phyloP scores from a whole-genome alignment of 2,113 vertebrate genomes.

The Muntiacus muntjak region DNA sequence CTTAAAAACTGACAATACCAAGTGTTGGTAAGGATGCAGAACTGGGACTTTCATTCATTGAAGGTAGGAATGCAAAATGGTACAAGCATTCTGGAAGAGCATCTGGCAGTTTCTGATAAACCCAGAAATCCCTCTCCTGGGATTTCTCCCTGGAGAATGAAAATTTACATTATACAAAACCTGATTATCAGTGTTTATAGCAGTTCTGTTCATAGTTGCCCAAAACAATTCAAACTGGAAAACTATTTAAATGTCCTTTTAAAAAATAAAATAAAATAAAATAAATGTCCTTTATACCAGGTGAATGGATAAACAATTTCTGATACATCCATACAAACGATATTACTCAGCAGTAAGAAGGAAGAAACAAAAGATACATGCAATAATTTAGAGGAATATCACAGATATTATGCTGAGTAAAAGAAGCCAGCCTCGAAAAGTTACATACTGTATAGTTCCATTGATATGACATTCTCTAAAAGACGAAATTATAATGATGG shows the following conservation, averaged over 20 bases:
- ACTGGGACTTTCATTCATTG: neutral
- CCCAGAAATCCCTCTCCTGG: constrained; percentile 28
- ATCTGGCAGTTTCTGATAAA: constrained; percentile 9
- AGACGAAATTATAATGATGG: neutral
- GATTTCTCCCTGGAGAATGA: constrained; percentile 37
- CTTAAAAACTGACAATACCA: neutral
- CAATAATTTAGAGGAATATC: neutral
- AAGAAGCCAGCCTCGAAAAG: constrained; percentile 10
- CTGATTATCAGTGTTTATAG: neutral
- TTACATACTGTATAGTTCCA: neutral
- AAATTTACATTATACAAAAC: constrained; percentile 8
- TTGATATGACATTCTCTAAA: neutral
- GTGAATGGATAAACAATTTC: neutral
- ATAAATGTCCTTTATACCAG: neutral
- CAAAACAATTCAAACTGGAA: neutral
- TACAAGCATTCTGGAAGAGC: neutral
- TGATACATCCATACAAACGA: neutral
- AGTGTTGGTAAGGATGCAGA: neutral
- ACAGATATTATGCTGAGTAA: neutral
- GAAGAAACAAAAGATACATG: neutral
- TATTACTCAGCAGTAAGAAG: neutral
- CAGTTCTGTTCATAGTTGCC: neutral
- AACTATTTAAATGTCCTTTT: constrained; percentile 3
- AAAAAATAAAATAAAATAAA: no score
- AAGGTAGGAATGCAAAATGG: neutral